These are phyloP conservation scores for Agrenia bidenticulata DNA, from an alignment of 2,888 invertebrate species.

Conservation along the genomic window DNA sequence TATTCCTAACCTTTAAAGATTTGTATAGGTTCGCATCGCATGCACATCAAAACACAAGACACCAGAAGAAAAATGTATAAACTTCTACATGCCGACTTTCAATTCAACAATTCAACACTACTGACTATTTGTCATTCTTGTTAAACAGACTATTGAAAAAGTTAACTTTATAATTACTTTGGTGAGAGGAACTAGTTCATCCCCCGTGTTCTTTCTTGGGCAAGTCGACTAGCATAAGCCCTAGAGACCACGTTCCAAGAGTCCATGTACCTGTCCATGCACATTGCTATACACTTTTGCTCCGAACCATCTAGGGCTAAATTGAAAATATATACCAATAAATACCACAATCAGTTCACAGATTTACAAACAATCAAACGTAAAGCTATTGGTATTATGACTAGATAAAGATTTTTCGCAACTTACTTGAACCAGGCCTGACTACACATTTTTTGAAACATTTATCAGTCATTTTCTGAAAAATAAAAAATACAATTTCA, in stretches of 20 bases:
- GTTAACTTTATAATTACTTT: too few species aligned
- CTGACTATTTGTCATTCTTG: too few species aligned
- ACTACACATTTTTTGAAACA: constrained; percentile 92
- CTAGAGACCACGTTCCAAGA: constrained; percentile 90
- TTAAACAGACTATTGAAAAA: too few species aligned
- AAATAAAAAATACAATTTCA: too few species aligned
- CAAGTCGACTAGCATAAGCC: constrained; percentile 81
- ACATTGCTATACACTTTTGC: constrained; percentile 95
- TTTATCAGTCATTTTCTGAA: constrained; percentile 92
- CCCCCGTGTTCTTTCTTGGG: constrained; percentile 65
- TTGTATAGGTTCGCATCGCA: too few species aligned
- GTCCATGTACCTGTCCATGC: constrained; percentile 96
- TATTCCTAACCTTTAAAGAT: too few species aligned
- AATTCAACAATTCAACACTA: too few species aligned
- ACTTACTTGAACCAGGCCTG: constrained; percentile 75
- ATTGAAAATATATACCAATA: background rate
- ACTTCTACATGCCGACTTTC: too few species aligned
- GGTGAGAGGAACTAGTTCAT: constrained; percentile 1
- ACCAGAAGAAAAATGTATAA: too few species aligned
- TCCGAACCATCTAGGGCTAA: constrained; percentile 45
- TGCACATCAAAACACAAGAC: too few species aligned
- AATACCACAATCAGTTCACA: constrained; percentile 29
- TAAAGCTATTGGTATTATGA: background rate
- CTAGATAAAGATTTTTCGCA: background rate
- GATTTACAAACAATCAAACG: background rate